phyloP scores from a whole-genome alignment of 2,888 invertebrate genomes.

The Nowickia ferox region DNA sequence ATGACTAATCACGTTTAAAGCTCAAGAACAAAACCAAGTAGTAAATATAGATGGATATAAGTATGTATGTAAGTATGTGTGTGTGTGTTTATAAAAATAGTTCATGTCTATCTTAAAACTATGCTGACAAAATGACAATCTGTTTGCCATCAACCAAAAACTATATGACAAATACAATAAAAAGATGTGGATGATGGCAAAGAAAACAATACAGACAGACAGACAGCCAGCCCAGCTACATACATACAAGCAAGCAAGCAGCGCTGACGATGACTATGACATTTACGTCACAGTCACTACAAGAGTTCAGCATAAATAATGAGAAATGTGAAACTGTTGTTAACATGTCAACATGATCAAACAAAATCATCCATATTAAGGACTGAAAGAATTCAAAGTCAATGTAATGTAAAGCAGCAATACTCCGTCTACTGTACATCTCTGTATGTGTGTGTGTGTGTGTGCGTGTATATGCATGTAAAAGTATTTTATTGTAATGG shows the following conservation, averaged over 20 bases:
- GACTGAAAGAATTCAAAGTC: constrained; percentile 54
- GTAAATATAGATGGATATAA: neutral
- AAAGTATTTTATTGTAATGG: constrained; percentile 23
- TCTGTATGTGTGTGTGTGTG: no score
- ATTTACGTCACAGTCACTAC: constrained; percentile 58
- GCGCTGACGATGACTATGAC: constrained; percentile 55
- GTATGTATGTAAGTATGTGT: no score
- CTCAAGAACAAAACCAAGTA: neutral
- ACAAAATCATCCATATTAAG: constrained; percentile 63
- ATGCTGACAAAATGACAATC: constrained; percentile 58
- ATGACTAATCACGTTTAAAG: constrained; percentile 42
- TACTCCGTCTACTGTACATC: neutral
- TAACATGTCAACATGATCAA: constrained; percentile 65
- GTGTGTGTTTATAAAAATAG: constrained; percentile 1
- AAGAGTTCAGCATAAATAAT: constrained; percentile 69
- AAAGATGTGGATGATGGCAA: constrained; percentile 50
- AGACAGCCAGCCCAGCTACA: no score
- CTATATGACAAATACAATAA: constrained; percentile 57
- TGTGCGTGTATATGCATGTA: neutral
- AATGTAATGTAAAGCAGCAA: constrained; percentile 45
- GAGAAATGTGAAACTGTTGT: constrained; percentile 65
- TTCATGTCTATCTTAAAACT: constrained; percentile 32
- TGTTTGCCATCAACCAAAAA: constrained; percentile 39
- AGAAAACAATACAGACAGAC: constrained; percentile 41
- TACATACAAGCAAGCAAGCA: neutral